These are phyloP conservation scores for Leptinotarsa haldemani DNA, from an alignment of 2,888 invertebrate species.

Conservation along the genomic window DNA sequence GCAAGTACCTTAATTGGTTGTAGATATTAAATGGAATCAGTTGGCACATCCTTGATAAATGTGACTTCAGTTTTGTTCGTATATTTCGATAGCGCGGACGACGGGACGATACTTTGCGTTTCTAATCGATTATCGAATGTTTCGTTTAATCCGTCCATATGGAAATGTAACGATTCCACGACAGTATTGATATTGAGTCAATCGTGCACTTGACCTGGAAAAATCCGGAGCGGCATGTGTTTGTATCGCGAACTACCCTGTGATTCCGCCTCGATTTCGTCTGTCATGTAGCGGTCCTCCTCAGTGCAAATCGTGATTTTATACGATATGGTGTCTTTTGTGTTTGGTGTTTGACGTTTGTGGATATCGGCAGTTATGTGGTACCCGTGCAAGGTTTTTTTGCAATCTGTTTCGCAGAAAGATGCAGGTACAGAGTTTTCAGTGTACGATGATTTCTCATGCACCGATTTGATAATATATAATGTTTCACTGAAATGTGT, in stretches of 20 bases:
- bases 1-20: slow-evolving; percentile 48
- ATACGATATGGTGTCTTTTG: slow-evolving; percentile 6
- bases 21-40: slow-evolving; percentile 46
- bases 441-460: neutral
- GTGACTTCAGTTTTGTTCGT: slow-evolving; percentile 34
- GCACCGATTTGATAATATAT: no score
- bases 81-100: slow-evolving; percentile 33
- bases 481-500: no score
- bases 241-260: slow-evolving; percentile 25
- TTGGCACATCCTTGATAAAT: slow-evolving; percentile 49
- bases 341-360: neutral
- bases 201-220: slow-evolving; percentile 41
- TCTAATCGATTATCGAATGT: slow-evolving; percentile 29
- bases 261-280: neutral
- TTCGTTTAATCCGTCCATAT: neutral
- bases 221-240: slow-evolving; percentile 30
- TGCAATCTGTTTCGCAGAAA: slow-evolving; percentile 53
- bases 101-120: neutral
- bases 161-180: slow-evolving; percentile 8
- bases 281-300: neutral
- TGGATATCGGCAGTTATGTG: slow-evolving; percentile 53
- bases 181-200: slow-evolving; percentile 26
- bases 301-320: slow-evolving; percentile 1
- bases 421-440: slow-evolving; percentile 50
- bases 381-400: slow-evolving; percentile 62